Evolutionary conservation across 2,888 invertebrate species (phyloP), one percentile per base, ranked within the genome.

Genomic region (Buathra laborator): DNA sequence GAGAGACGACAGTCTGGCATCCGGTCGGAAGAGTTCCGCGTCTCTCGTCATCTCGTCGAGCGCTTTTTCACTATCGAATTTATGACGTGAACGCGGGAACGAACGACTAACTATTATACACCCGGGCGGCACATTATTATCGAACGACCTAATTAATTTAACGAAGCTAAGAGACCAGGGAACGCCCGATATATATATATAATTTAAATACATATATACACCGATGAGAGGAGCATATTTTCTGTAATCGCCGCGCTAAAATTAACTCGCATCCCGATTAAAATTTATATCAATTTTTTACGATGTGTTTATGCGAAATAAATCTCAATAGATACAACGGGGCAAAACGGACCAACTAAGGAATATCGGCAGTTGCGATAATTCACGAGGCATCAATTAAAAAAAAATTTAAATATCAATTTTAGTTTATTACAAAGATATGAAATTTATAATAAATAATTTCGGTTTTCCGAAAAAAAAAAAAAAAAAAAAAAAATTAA

Each of bases 81-180:
- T 81, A 84, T 74, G 78, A 76, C 77, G 68, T 48, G 80, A 85
- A 62, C 59, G 32, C 75, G 74, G 51, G 9, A 56, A 75, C 67
- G 74, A 75, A 56, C 78, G 29, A 70, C 71, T 51, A 56, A 46
- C 72, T 67, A 43, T 75, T 77, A 77, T 76, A 66, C 56, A 32
- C 77, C 80, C 62, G 53, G 62, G 71, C 12, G 62, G 71, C 12
- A 86, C 44, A 71, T 67, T 67, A 86, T 87, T 91, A 91, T 89
- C 88, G 78, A 82, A 56, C 84, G 91, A 89, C 90, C 91, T 84
- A 91, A 90, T 90, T 92, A 89, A 87, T 87, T 87, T 87, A 89
- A 89, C 87, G 87, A 87, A 78, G 80, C 82, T 62, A 64, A 53
- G 46, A 71, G 46, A 68, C 19, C 72, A 81, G 51, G 67, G 56